Evolutionary conservation across 1,140 invertebrate species (phyloP), one percentile per base, ranked within the genome.

Genomic region (Pectinophora gossypiella): DNA sequence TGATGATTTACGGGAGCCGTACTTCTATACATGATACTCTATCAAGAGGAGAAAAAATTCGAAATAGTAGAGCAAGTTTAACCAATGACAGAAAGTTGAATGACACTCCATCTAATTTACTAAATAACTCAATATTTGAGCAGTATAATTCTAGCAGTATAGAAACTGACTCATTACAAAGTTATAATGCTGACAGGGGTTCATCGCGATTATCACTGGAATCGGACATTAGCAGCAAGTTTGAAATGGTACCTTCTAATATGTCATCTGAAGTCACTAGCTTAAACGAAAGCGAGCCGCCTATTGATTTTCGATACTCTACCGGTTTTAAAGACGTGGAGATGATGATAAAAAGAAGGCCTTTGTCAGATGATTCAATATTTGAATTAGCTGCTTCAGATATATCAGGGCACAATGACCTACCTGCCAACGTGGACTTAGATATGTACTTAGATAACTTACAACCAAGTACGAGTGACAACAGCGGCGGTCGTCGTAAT

Each of bases 361-460:
- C 94, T 0, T 88, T 95, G 0, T 94, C 93, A 10, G 93, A 93
- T 61, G 90, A 92, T 61, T 90, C 90, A 0, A 81, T 89, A 64
- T 90, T 90, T 52, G 91, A 93, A 63, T 86, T 93, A n/a, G 90
- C 91, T 56, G 90, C 90, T 3, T 70, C 91, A 9, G 90, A 90
- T 47, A 89, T 89, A 49, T 84, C 89, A 48, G 81, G 89, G 51
- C 89, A 91, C 23, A 90, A 91, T 58, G 89, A 91, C 19, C 71
- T 61, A 7, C 62, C 78, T 5, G 81, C 85, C 35, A 89, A 89
- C 45, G 85, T 91, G 21, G 91, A 93, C 64, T 77, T 94, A 32
- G 92, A 93, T 75, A 89, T 88, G 42, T 93, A 93, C 72, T 74
- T 94, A 21, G 89, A 91, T 61, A 89, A 92, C 53, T 72, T 93